A percentile compares a stretch with the other conserved stretches of the same genome.
These are phyloP conservation scores for Strix uralensis DNA, from an alignment of 2,113 vertebrate species.

Conservation along the genomic window DNA sequence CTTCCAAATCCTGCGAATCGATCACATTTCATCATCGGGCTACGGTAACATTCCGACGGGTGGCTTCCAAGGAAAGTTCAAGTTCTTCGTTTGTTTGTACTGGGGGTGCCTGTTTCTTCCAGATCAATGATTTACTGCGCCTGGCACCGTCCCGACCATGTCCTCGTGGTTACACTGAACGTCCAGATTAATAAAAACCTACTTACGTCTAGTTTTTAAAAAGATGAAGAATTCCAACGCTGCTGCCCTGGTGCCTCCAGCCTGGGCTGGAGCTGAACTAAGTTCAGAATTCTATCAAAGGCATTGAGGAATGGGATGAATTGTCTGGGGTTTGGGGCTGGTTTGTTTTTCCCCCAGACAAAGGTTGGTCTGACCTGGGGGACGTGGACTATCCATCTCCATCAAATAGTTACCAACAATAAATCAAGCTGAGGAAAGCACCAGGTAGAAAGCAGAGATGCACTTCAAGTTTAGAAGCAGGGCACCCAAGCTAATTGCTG, in stretches of 20 bases:
- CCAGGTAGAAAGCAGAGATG: not conserved
- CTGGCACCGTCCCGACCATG: not conserved
- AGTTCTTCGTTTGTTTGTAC: not conserved
- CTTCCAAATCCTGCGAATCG: not conserved
- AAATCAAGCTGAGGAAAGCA: not conserved
- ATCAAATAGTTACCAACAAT: not conserved
- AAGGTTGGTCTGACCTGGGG: not conserved
- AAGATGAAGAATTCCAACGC: not conserved
- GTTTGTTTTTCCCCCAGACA: not conserved
- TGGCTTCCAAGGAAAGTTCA: not conserved
- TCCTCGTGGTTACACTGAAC: not conserved
- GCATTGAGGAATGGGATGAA: not conserved
- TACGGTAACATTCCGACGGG: not conserved
- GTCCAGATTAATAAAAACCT: not conserved
- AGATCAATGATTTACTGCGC: not conserved
- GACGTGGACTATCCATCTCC: not conserved
- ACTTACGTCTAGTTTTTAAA: not conserved
- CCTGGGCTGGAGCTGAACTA: not conserved
- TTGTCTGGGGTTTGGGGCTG: not conserved
- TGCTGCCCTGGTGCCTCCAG: not conserved
- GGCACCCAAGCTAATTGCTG: too few relatives aligned
- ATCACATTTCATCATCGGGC: not conserved
- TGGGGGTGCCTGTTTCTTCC: not conserved
- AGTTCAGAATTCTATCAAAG: not conserved
- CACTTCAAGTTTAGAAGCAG: not conserved